Percentiles rank a stretch among this genome's conserved stretches.
Evolutionary conservation across 2,888 invertebrate species (phyloP).

Genomic region (Spisula solida): DNA sequence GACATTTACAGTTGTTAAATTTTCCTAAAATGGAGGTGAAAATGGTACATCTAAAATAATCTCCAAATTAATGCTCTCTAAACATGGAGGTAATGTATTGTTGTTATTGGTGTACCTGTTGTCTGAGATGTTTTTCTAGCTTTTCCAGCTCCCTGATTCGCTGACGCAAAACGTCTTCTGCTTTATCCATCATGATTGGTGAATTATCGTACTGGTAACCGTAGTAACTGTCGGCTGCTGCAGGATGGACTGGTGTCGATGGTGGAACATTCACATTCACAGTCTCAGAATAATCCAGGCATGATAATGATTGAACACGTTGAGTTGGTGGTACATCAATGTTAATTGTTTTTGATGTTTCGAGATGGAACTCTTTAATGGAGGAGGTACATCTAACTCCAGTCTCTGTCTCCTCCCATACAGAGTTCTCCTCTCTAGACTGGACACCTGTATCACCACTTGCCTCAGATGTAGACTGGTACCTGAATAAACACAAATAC

Average conservation of each 20-base stretch:
- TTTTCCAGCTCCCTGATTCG: constrained; percentile 84
- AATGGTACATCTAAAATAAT: no score
- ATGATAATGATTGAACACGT: constrained; percentile 25
- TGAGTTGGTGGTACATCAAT: constrained; percentile 68
- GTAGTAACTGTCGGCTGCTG: constrained; percentile 54
- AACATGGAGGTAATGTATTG: no score
- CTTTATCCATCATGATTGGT: constrained; percentile 80
- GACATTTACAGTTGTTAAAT: no score
- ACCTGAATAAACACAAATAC: constrained; percentile 45
- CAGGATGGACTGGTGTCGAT: constrained; percentile 46
- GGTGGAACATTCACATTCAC: constrained; percentile 60
- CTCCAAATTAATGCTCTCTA: no score
- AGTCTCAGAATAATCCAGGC: constrained; percentile 62
- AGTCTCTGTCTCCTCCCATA: constrained; percentile 24
- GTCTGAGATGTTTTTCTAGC: constrained; percentile 83
- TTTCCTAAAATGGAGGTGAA: no score
- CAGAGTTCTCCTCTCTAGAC: constrained; percentile 40
- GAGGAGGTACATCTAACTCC: constrained; percentile 36
- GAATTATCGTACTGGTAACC: constrained; percentile 33
- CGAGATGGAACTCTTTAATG: constrained; percentile 55
- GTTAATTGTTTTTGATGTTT: constrained; percentile 70
- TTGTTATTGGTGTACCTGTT: constrained; percentile 76
- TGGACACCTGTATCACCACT: constrained; percentile 48
- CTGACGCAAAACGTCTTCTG: constrained; percentile 83
- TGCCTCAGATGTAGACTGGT: constrained; percentile 44